phyloP scores from a whole-genome alignment of 35 echinoderm and acorn worm species.

The Lytechinus pictus region DNA sequence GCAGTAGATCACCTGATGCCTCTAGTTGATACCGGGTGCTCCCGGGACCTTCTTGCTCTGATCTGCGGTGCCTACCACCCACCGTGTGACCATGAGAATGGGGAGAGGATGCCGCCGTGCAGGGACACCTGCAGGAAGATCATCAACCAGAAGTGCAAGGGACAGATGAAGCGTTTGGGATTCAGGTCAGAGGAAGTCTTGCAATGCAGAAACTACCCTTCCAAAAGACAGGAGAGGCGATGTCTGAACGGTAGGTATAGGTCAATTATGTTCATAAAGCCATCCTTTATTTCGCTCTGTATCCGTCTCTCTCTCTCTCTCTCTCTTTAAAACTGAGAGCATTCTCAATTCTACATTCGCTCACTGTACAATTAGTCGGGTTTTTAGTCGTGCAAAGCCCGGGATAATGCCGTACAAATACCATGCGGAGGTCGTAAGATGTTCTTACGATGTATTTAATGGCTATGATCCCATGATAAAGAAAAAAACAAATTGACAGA shows the following conservation, averaged over 20 bases:
- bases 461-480: too few relatives aligned
- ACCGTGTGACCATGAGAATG: background rate
- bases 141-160: conserved; percentile 12
- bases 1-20: background rate
- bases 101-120: background rate
- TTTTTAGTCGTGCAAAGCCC: too few relatives aligned
- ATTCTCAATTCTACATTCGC: too few relatives aligned
- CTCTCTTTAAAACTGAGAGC: too few relatives aligned
- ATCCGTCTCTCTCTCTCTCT: too few relatives aligned
- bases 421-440: too few relatives aligned
- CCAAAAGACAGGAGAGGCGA: background rate
- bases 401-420: too few relatives aligned
- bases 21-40: background rate
- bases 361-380: too few relatives aligned
- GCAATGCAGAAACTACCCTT: background rate
- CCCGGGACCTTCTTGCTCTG: background rate
- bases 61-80: conserved; percentile 49
- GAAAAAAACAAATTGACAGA: too few relatives aligned
- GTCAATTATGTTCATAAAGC: too few relatives aligned
- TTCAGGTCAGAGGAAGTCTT: conserved; percentile 1
- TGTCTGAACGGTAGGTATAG: background rate
- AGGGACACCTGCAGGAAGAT: conserved; percentile 3
- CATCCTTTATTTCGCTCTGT: too few relatives aligned
- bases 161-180: background rate
- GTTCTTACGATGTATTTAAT: too few relatives aligned